Percentiles rank a stretch among this genome's conserved stretches.
Evolutionary conservation across 2,113 vertebrate species (phyloP).

Genomic region (Ailuropoda melanoleuca): DNA sequence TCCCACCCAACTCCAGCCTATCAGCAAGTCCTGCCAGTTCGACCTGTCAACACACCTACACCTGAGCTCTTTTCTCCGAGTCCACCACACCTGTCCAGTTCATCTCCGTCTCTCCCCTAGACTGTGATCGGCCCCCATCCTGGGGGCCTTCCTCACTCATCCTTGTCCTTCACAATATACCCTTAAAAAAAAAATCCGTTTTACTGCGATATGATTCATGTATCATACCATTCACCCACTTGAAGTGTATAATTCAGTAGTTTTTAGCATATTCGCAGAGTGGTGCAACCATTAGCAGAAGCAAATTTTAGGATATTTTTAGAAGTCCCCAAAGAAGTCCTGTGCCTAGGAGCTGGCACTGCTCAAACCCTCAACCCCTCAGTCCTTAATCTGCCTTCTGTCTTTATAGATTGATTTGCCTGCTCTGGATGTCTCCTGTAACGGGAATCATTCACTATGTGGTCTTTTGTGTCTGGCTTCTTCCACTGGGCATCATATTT

Average conservation of each 20-base stretch:
- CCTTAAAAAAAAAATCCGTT: not conserved
- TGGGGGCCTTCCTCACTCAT: not conserved
- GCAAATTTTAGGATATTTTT: not conserved
- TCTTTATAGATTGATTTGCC: not conserved
- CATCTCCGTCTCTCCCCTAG: not conserved
- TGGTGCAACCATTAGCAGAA: not conserved
- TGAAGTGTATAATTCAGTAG: not conserved
- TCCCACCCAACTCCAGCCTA: not conserved
- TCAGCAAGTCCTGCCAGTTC: not conserved
- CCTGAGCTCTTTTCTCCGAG: not conserved
- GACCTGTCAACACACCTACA: not conserved
- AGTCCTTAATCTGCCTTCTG: not conserved
- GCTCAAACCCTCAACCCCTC: not conserved
- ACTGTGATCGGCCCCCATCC: not conserved
- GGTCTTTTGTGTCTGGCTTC: not conserved
- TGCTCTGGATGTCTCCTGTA: not conserved
- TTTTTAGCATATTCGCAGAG: not conserved
- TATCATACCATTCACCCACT: not conserved
- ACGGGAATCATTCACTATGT: not conserved
- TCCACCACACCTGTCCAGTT: not conserved
- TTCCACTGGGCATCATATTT: not conserved
- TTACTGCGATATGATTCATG: not conserved
- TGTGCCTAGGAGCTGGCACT: not conserved
- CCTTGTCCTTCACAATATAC: not conserved
- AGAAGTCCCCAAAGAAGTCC: not conserved